Base-by-base conservation (phyloP, 1,140 invertebrate species). In the Drosophila tropicalis region DNA sequence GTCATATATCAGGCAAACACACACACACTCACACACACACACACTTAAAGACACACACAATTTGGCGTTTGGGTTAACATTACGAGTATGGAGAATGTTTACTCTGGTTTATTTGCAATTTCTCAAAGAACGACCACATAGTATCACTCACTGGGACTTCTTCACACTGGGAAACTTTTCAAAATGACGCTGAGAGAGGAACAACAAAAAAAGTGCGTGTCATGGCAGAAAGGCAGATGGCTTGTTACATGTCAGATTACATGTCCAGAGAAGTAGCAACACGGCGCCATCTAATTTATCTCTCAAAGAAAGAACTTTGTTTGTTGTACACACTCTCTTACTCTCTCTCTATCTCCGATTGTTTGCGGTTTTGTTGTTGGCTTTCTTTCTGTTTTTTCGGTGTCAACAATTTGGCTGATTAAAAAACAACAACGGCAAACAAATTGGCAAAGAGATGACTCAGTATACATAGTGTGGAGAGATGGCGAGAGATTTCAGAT, bases 391-490 rank as follows among this genome's bases (percentile, higher is more conserved):
- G 73, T 79, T 79, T 76, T 61, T 79, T 66, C 70, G 76, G 79
- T 76, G 79, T 83, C 81, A 87, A 87, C 83, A 87, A 87, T 87
- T 87, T 87, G 76, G 63, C 80, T 87, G 83, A 89, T 87, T 87
- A 87, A 87, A 89, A 79, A 69, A 47, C 62, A 72, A 76, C 72
- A 81, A 77, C 32, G 41, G 17, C 17, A n/a, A 44, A 1, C 32
- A 57, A 12, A 62, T 51, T 60, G 55, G 19, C 5, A 51, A 54
- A 64, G 58, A 60, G 71, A 87, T 87, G 83, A 87, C 60, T 86
- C 83, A 86, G 83, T 79, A 19, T 65, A 69, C 79, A 61, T 65
- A 72, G 83, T 39, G 10, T 13, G 36, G 12, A 39, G 36, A 39
- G 36, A 39, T 10, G 12, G 36, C 10, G 36, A 39, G 36, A 39